Conservation (phyloP, 2,888 invertebrate species). For the Drymonia ruficornis region DNA sequence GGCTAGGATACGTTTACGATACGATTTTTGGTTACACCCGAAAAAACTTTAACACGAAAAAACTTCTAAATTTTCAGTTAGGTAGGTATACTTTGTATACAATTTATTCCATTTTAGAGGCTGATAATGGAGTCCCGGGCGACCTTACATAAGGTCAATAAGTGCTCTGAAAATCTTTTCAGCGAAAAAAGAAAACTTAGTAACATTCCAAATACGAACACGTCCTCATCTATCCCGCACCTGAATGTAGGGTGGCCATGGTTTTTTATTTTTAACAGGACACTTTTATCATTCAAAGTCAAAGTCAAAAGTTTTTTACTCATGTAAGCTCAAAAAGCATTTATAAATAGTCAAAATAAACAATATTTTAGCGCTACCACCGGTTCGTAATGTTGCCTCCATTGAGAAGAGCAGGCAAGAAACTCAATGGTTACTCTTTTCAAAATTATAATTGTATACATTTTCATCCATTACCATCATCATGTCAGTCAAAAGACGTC, state of each 20-base stretch:
- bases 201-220: slow-evolving; percentile 36
- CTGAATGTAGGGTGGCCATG: slow-evolving; percentile 16
- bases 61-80: not conserved
- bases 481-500: too few relatives aligned
- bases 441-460: too few relatives aligned
- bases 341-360: too few relatives aligned
- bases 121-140: slow-evolving; percentile 30
- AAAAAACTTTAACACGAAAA: not conserved
- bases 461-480: too few relatives aligned
- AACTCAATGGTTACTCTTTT: too few relatives aligned
- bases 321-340: too few relatives aligned
- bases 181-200: slow-evolving; percentile 28
- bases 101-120: slow-evolving; percentile 10
- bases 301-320: too few relatives aligned
- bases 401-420: too few relatives aligned
- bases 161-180: slow-evolving; percentile 35
- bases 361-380: too few relatives aligned
- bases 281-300: not conserved
- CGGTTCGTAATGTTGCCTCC: too few relatives aligned
- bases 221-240: slow-evolving; percentile 29
- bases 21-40: too few relatives aligned
- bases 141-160: slow-evolving; percentile 33
- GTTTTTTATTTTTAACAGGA: not conserved
- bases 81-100: not conserved
- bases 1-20: too few relatives aligned